Conservation (phyloP, 2,888 invertebrate species). For the Cerceris ruficornis region DNA sequence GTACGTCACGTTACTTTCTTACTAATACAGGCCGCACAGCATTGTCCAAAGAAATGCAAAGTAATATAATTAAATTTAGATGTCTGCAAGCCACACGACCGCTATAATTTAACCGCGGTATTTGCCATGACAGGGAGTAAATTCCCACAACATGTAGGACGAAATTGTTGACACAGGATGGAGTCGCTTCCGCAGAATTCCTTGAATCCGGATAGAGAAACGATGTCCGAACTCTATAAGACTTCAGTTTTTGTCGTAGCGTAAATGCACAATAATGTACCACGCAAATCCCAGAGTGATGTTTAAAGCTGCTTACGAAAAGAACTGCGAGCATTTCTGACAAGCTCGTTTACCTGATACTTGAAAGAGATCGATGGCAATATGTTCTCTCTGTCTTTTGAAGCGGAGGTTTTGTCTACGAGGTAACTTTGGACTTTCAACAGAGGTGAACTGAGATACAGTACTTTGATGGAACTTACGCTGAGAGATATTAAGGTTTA, state of each 20-base stretch:
- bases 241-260: constrained; percentile 8
- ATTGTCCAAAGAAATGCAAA: too few relatives aligned
- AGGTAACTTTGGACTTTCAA: not conserved
- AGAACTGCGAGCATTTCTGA: constrained; percentile 30
- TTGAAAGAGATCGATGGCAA: constrained; percentile 29
- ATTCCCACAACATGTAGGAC: too few relatives aligned
- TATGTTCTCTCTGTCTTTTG: constrained; percentile 22
- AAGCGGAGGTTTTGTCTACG: not conserved
- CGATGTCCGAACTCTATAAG: not conserved
- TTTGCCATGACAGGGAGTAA: too few relatives aligned
- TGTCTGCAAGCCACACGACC: too few relatives aligned
- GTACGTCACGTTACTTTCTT: too few relatives aligned
- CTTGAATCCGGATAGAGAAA: not conserved
- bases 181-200: not conserved
- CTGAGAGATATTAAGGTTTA: not conserved
- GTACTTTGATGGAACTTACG: not conserved
- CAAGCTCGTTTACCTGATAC: constrained; percentile 29
- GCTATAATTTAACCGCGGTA: too few relatives aligned
- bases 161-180: too few relatives aligned
- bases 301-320: constrained; percentile 36
- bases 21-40: too few relatives aligned
- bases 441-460: too few relatives aligned
- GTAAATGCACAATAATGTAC: constrained; percentile 19
- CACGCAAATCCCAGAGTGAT: constrained; percentile 24
- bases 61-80: too few relatives aligned